Evolutionary conservation across 2,113 vertebrate genomes (phyloP), one percentile per base, ranked within the genome.

Genomic region (Cathartes aura): DNA sequence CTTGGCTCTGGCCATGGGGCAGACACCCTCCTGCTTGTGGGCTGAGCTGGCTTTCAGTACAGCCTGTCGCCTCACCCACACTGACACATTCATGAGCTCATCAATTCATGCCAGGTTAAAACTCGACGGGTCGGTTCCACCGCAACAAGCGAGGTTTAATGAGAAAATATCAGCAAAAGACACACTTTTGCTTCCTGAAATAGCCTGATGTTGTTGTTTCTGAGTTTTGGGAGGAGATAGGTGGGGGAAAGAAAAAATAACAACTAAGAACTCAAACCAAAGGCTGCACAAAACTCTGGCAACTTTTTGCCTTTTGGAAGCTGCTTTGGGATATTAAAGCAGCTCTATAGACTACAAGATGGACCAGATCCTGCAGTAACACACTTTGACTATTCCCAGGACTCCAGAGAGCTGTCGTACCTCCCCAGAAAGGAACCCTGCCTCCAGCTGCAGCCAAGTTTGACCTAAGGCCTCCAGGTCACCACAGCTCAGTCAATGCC

Each of bases 381-480:
- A 88, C 10, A 21, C 52, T 74, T 13, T 26, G 74, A 56, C 67
- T 70, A 1, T 36, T 74, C 19, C 79, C 72, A 83, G 82, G 6
- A 1, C 79, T 86, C 74, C 52, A 19, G 50, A 64, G 63, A 73
- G 67, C 74, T 70, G 53, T 4, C 2, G 4, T 4, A 38, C 52
- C 81, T 94, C 94, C 56, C 48, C 76, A 15, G 6, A 67, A 82
- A 95, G 3, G 30, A 95, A 6, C 40, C 62, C 70, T 89, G 62
- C 84, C 71, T 93, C 19, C 91, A 91, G 87, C 89, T 93, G 93
- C 83, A 96, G 94, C 78, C 84, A 24, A 62, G 73, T 14, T 56
- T 93, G 93, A 96, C 89, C 95, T 48, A 75, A 72, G 78, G 76
- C 89, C 94, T 32, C 15, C 70, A 17, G 96, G 89, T 92, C 94